phyloP scores from a whole-genome alignment of 2,113 vertebrate genomes.

The Atlantisia rogersi region DNA sequence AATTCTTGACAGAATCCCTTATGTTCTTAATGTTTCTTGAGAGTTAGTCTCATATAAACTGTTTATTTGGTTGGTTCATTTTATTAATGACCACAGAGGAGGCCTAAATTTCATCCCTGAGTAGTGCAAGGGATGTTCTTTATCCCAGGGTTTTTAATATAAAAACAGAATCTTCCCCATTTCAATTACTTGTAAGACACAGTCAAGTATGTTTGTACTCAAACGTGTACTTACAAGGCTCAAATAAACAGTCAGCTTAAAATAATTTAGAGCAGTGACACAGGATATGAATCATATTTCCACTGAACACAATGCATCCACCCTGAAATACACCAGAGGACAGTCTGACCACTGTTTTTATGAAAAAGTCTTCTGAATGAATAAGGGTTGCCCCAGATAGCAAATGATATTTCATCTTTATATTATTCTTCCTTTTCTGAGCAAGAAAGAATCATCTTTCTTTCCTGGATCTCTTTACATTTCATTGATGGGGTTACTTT shows the following conservation, averaged over 20 bases:
- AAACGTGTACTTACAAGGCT: neutral
- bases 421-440: neutral
- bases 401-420: neutral
- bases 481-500: fast-evolving
- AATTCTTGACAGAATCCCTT: neutral
- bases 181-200: neutral
- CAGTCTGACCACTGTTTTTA: neutral
- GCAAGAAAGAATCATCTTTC: neutral
- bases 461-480: neutral
- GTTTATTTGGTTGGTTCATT: neutral
- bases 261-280: neutral
- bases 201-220: neutral
- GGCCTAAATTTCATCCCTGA: neutral
- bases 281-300: neutral
- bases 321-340: neutral
- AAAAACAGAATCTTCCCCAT: neutral
- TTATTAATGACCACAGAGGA: neutral
- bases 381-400: neutral
- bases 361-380: neutral
- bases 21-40: neutral
- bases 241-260: neutral
- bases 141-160: neutral
- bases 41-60: too few species aligned
- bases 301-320: neutral
- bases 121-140: neutral